Evolutionary conservation across 2,888 invertebrate species (phyloP).

Genomic region (Agrenia bidenticulata): DNA sequence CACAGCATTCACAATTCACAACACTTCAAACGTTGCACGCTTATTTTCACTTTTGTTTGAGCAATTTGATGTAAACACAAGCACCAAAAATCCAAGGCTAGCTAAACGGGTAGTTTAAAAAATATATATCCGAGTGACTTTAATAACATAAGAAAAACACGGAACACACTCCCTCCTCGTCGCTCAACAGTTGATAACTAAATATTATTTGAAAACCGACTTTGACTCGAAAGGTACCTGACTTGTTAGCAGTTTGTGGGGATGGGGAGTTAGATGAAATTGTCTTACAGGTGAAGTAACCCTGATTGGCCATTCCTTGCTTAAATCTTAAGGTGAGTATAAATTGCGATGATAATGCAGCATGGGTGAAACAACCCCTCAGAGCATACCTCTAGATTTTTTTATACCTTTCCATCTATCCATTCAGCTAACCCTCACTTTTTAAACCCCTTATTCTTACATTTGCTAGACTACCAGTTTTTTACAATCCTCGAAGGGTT

Average conservation of each 20-base stretch:
- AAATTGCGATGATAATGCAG: conserved; percentile 21
- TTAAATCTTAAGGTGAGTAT: conserved; percentile 22
- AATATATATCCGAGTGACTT: too few relatives aligned
- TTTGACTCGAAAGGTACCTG: conserved; percentile 11
- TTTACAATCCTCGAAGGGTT: not conserved
- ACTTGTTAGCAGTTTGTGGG: conserved; percentile 10
- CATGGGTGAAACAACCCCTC: conserved; percentile 16
- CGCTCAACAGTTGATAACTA: conserved; percentile 15
- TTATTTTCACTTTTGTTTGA: not conserved
- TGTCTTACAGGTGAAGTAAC: conserved; percentile 21
- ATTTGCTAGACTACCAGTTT: conserved; percentile 1
- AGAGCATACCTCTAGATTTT: conserved; percentile 10
- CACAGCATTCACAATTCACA: conserved; percentile 45
- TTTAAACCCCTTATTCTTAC: conserved; percentile 20
- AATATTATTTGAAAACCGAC: conserved; percentile 19
- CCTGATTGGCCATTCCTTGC: conserved; percentile 24
- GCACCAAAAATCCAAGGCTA: too few relatives aligned
- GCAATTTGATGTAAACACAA: not conserved
- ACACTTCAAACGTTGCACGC: not conserved
- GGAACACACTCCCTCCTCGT: conserved; percentile 13
- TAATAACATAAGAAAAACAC: conserved; percentile 11
- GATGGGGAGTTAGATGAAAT: conserved; percentile 19
- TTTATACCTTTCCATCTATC: not conserved
- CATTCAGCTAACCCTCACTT: conserved; percentile 18
- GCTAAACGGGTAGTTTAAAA: too few relatives aligned